Percentiles rank a stretch among this genome's conserved stretches.
Conservation (phyloP, 2,797 vertebrate genomes). For the Novumbra hubbsi region DNA sequence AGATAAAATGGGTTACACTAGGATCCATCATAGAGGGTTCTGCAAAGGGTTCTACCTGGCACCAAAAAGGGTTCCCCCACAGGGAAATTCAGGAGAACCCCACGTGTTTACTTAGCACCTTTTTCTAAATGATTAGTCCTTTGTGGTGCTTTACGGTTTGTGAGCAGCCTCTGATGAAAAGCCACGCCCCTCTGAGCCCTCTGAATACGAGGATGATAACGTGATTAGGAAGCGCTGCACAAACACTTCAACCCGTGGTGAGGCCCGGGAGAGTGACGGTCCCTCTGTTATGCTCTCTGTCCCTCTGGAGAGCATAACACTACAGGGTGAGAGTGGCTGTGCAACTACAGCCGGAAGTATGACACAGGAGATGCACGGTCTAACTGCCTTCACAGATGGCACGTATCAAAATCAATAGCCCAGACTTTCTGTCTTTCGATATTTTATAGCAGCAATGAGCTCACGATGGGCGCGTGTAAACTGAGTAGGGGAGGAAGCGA, state of each 20-base stretch:
- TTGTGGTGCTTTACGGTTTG: neutral
- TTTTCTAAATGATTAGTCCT: neutral
- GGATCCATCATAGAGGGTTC: too few species aligned
- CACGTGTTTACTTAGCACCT: too few species aligned
- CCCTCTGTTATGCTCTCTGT: neutral
- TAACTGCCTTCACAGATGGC: slow-evolving; percentile 23
- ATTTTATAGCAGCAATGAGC: slow-evolving; percentile 29
- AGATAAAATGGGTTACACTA: too few species aligned
- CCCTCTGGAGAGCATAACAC: neutral
- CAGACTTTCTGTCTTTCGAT: slow-evolving; percentile 31
- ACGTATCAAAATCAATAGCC: slow-evolving; percentile 25
- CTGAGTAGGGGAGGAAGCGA: neutral
- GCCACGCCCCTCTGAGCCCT: neutral
- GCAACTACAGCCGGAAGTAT: too few species aligned
- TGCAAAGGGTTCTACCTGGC: too few species aligned
- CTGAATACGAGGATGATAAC: neutral
- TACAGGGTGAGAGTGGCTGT: neutral
- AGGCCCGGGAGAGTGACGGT: neutral
- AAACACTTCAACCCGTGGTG: neutral
- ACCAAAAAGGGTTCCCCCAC: too few species aligned
- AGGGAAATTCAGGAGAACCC: too few species aligned
- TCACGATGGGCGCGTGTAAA: neutral
- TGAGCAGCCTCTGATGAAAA: neutral
- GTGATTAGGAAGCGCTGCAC: neutral
- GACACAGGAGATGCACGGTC: neutral